Conservation (phyloP, 2,797 vertebrate species). For the Malacoctenus gilli region DNA sequence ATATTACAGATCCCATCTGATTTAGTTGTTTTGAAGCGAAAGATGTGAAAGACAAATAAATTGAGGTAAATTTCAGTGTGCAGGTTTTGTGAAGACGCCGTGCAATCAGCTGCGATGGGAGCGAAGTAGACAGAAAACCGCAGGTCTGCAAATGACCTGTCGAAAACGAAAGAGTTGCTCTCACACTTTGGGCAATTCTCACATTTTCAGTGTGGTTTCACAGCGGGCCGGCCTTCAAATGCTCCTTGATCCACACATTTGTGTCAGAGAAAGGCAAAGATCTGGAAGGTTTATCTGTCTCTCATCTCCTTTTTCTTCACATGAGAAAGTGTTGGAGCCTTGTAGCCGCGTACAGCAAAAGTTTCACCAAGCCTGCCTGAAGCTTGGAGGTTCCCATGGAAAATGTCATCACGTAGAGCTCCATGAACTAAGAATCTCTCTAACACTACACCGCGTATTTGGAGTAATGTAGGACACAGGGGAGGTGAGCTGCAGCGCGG, state of each 20-base stretch:
- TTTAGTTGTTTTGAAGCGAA: neutral
- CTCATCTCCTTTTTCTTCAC: neutral
- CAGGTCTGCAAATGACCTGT: constrained; percentile 53
- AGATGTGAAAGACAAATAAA: constrained; percentile 1
- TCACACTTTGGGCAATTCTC: constrained; percentile 29
- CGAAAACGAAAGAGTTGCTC: constrained; percentile 24
- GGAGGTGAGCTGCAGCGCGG: neutral
- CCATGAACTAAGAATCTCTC: neutral
- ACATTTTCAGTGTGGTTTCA: constrained; percentile 35
- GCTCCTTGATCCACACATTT: constrained; percentile 16
- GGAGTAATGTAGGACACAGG: constrained; percentile 2
- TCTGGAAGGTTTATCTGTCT: neutral
- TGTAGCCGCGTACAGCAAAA: constrained; percentile 8
- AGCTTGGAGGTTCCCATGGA: neutral
- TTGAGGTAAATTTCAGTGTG: neutral
- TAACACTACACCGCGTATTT: neutral
- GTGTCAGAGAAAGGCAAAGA: constrained; percentile 28
- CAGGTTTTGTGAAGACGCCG: constrained; percentile 23
- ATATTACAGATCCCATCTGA: no score
- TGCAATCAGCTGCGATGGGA: constrained; percentile 43
- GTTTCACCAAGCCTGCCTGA: constrained; percentile 8
- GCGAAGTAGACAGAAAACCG: constrained; percentile 53
- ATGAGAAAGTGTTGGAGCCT: neutral
- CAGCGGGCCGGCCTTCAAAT: constrained; percentile 13
- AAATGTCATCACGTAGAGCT: neutral